Conservation (phyloP, 2,888 invertebrate genomes). For the Aphrophora alni region DNA sequence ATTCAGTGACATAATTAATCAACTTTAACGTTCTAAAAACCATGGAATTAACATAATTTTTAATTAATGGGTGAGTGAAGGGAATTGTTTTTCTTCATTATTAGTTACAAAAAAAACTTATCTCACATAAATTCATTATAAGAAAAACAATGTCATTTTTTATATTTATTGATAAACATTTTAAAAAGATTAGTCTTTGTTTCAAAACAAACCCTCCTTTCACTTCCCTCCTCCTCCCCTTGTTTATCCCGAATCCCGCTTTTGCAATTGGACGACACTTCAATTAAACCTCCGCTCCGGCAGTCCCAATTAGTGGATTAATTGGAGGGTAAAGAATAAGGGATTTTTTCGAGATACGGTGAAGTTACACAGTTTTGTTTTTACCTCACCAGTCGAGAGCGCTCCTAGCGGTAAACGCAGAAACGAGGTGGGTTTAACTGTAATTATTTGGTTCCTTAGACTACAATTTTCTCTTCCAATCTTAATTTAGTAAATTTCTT, state of each 20-base stretch:
- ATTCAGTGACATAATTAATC: too few relatives aligned
- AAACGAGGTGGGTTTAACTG: not conserved
- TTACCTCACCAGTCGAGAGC: not conserved
- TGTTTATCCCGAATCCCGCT: too few relatives aligned
- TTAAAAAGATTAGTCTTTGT: not conserved
- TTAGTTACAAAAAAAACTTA: too few relatives aligned
- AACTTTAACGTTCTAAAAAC: too few relatives aligned
- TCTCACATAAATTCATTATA: too few relatives aligned
- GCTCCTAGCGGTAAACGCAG: not conserved
- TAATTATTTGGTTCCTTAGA: not conserved
- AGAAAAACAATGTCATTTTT: too few relatives aligned
- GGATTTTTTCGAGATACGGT: not conserved
- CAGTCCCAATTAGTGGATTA: constrained; percentile 1
- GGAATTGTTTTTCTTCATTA: too few relatives aligned
- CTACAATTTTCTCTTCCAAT: too few relatives aligned
- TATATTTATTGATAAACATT: not conserved
- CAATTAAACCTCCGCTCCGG: not conserved
- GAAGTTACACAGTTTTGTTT: not conserved
- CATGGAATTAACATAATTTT: too few relatives aligned
- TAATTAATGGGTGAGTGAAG: too few relatives aligned
- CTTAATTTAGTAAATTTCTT: too few relatives aligned
- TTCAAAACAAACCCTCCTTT: not conserved
- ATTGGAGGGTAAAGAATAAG: constrained; percentile 2
- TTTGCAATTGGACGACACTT: not conserved
- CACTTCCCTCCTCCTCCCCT: not conserved